Evolutionary conservation across 2,888 invertebrate species (phyloP).

Genomic region (Hemicrepidius hirtus): DNA sequence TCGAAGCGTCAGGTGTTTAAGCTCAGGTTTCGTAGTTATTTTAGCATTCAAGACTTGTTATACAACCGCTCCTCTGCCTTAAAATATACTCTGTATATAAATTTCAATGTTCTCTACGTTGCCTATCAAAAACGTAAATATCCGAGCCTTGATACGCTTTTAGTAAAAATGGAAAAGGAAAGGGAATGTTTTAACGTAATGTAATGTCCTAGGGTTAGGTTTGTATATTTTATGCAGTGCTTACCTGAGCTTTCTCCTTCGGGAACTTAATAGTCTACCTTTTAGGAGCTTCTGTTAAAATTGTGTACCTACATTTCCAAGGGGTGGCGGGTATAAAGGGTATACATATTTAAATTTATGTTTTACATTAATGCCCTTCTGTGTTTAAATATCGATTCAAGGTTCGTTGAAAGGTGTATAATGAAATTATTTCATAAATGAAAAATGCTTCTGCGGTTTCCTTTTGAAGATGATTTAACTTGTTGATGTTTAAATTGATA

Average conservation of each 20-base stretch:
- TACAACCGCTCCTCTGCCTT: constrained; percentile 8
- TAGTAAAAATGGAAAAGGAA: constrained; percentile 24
- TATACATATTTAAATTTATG: constrained; percentile 43
- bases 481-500: constrained; percentile 17
- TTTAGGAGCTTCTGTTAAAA: constrained; percentile 52
- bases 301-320: constrained; percentile 23
- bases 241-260: constrained; percentile 55
- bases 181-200: constrained; percentile 17
- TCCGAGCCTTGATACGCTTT: background rate
- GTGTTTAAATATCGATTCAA: constrained; percentile 20
- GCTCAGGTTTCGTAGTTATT: constrained; percentile 28
- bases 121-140: background rate
- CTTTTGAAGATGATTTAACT: constrained; percentile 2
- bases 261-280: constrained; percentile 56
- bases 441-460: background rate
- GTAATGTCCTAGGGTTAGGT: constrained; percentile 38
- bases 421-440: background rate
- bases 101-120: constrained; percentile 27
- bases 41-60: constrained; percentile 38
- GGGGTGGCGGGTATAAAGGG: constrained; percentile 26
- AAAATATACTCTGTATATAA: background rate
- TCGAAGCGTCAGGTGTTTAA: constrained; percentile 39
- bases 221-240: constrained; percentile 57
- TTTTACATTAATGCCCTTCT: constrained; percentile 41
- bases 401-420: constrained; percentile 16